Percentiles rank a stretch among this genome's conserved stretches.
phyloP scores from a whole-genome alignment of 1,140 invertebrate species.

The Drosophila punjabiensis region DNA sequence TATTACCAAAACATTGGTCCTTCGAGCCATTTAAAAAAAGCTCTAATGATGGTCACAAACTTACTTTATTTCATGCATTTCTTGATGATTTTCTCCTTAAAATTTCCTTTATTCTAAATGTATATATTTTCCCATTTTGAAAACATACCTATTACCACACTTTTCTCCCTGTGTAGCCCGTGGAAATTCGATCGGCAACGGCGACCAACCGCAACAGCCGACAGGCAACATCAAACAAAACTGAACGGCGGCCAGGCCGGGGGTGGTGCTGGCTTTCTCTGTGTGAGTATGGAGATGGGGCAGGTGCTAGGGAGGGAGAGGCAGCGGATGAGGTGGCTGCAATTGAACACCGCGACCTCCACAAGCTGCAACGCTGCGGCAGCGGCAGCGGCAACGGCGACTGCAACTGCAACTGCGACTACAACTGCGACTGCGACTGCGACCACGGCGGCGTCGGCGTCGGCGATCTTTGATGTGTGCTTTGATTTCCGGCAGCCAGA shows the following conservation, averaged over 20 bases:
- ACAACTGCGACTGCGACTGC: constrained; percentile 5
- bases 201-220: constrained; percentile 45
- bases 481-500: constrained; percentile 84
- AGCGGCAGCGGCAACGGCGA: too few species aligned
- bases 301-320: constrained; percentile 14
- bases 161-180: constrained; percentile 1
- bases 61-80: too few species aligned
- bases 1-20: too few species aligned
- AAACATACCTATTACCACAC: too few species aligned
- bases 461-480: constrained; percentile 78
- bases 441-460: constrained; percentile 43
- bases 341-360: constrained; percentile 66
- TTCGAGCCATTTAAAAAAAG: too few species aligned
- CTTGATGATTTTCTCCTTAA: not conserved
- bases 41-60: too few species aligned
- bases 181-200: constrained; percentile 61
- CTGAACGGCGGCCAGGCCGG: constrained; percentile 5
- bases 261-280: not conserved
- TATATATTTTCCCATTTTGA: not conserved
- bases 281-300: not conserved
- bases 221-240: constrained; percentile 46
- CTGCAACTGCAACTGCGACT: constrained; percentile 22
- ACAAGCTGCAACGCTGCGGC: constrained; percentile 31
- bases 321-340: constrained; percentile 41
- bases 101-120: not conserved